Evolutionary conservation across 1,140 invertebrate genomes (phyloP).

Genomic region (Sesamia nonagrioides): DNA sequence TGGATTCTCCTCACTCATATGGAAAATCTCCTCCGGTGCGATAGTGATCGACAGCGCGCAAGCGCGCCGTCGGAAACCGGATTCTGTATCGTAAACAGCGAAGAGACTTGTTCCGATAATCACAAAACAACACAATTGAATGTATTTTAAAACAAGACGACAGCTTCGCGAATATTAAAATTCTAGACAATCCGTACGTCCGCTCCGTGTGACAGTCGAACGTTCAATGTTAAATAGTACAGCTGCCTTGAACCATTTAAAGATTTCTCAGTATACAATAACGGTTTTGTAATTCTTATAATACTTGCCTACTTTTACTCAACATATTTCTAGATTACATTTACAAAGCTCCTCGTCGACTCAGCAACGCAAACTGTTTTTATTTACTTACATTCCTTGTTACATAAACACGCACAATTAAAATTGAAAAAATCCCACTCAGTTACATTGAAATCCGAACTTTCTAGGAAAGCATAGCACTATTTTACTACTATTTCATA

Average conservation of each 20-base stretch:
- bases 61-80: no score
- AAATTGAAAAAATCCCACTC: not conserved
- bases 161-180: no score
- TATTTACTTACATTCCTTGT: conserved; percentile 45
- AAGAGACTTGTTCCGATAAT: no score
- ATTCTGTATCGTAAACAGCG: no score
- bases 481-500: not conserved
- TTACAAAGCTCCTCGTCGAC: conserved; percentile 21
- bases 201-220: no score
- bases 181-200: no score
- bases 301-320: not conserved
- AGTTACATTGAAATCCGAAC: not conserved
- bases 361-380: conserved; percentile 32
- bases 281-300: conserved; percentile 1
- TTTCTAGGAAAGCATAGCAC: not conserved
- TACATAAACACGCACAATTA: conserved; percentile 42
- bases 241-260: conserved; percentile 22
- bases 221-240: conserved; percentile 1
- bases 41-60: no score
- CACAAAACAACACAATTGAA: no score
- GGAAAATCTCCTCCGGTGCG: no score
- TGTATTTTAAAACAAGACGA: no score
- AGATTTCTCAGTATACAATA: conserved; percentile 26
- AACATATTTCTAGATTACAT: conserved; percentile 13
- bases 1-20: no score